Conservation (phyloP, 2,888 invertebrate species). For the Epistrophe grossulariae region DNA sequence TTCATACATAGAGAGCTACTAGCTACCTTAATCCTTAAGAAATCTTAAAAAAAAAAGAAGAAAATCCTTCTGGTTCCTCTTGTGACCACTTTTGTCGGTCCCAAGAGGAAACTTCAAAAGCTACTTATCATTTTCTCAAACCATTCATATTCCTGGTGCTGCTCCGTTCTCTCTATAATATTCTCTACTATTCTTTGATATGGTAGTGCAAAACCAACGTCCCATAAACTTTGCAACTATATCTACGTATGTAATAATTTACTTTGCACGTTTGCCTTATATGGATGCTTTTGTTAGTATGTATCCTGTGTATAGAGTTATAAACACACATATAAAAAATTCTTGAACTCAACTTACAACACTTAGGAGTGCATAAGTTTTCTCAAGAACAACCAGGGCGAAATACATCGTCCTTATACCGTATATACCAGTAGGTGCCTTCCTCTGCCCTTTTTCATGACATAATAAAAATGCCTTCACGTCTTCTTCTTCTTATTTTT, state of each 20-base stretch:
- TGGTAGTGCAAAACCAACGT: constrained; percentile 48
- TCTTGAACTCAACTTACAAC: constrained; percentile 62
- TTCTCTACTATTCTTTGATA: constrained; percentile 9
- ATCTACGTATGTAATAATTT: constrained; percentile 56
- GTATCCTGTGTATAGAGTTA: constrained; percentile 5
- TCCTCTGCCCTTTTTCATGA: constrained; percentile 16
- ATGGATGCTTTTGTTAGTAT: neutral
- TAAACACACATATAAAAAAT: constrained; percentile 47
- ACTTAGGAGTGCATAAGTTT: constrained; percentile 63
- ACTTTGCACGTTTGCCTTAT: constrained; percentile 36
- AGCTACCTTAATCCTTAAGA: constrained; percentile 30
- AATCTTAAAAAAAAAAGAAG: constrained; percentile 17
- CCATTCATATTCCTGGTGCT: constrained; percentile 58
- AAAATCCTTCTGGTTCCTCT: constrained; percentile 31
- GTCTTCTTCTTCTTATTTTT: neutral
- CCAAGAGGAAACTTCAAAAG: constrained; percentile 65
- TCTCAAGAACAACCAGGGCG: constrained; percentile 38
- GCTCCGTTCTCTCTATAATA: neutral
- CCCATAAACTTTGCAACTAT: constrained; percentile 59
- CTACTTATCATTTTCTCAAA: constrained; percentile 69
- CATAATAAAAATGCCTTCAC: constrained; percentile 38
- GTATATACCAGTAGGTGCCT: too few species aligned
- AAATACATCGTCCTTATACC: constrained; percentile 26
- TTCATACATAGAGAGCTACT: neutral
- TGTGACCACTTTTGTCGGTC: constrained; percentile 58